These are phyloP conservation scores for Luperina nickerlii DNA, from an alignment of 2,888 invertebrate genomes.

Conservation along the genomic window DNA sequence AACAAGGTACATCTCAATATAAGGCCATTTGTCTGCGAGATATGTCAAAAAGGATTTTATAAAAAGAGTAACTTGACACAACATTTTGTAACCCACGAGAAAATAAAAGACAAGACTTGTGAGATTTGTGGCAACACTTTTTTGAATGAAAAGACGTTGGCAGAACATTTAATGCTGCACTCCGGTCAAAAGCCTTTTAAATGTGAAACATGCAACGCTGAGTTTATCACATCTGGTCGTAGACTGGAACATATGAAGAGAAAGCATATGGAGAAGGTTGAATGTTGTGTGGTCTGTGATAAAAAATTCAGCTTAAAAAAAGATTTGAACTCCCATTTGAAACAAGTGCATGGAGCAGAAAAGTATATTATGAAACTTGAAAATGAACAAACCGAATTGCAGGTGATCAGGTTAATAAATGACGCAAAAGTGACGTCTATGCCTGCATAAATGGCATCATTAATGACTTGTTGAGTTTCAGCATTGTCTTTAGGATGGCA, in stretches of 20 bases:
- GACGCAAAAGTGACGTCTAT: conserved; percentile 26
- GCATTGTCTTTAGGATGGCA: not conserved
- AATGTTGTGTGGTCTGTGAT: conserved; percentile 76
- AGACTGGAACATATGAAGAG: conserved; percentile 78
- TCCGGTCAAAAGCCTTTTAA: conserved; percentile 74
- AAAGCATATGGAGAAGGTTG: conserved; percentile 75
- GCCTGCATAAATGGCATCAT: not conserved
- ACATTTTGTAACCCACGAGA: conserved; percentile 73
- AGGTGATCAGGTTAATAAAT: conserved; percentile 48
- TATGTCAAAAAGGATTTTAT: conserved; percentile 79
- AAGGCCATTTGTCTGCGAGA: conserved; percentile 74
- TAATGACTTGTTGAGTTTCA: not conserved
- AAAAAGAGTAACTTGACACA: conserved; percentile 78
- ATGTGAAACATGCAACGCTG: conserved; percentile 75
- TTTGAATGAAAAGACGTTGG: conserved; percentile 74
- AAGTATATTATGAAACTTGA: conserved; percentile 46
- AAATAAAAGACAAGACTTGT: conserved; percentile 74
- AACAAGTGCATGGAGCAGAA: conserved; percentile 69
- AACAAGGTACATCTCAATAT: conserved; percentile 77
- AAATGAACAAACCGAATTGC: conserved; percentile 45
- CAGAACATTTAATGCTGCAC: conserved; percentile 78
- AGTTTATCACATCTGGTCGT: conserved; percentile 78
- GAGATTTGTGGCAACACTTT: conserved; percentile 79
- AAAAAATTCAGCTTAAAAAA: conserved; percentile 80
- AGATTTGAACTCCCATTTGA: conserved; percentile 79